Conservation (phyloP, 2,888 invertebrate genomes). For the Bombylius discolor region DNA sequence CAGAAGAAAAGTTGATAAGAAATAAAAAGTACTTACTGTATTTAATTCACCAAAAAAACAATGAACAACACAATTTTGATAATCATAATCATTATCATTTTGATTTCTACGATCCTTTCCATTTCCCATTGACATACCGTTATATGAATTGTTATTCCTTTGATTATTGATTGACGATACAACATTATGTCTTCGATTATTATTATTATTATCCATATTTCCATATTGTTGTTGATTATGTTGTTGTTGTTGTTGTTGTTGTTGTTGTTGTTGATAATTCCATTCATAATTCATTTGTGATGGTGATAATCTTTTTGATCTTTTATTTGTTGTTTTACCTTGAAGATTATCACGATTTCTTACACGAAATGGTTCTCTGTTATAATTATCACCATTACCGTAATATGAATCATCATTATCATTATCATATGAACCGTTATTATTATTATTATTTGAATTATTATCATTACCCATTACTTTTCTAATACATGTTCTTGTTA, state of each 20-base stretch:
- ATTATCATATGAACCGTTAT: constrained; percentile 13
- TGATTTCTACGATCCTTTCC: neutral
- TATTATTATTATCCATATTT: neutral
- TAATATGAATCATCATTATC: constrained; percentile 24
- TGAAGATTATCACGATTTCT: constrained; percentile 17
- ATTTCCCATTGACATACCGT: neutral
- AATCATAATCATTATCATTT: neutral
- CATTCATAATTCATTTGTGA: neutral
- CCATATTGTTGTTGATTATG: neutral
- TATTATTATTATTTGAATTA: constrained; percentile 7
- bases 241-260: neutral
- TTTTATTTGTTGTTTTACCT: constrained; percentile 1
- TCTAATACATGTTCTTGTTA: constrained; percentile 45
- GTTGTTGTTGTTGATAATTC: neutral
- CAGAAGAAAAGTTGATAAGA: too few species aligned
- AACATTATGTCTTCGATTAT: neutral
- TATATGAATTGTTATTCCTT: neutral
- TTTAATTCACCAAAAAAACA: constrained; percentile 57
- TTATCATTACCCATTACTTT: constrained; percentile 22
- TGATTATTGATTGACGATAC: neutral
- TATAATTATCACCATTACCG: constrained; percentile 17
- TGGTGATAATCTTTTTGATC: neutral
- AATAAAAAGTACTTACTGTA: constrained; percentile 39
- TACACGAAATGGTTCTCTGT: constrained; percentile 16
- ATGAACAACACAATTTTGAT: constrained; percentile 44